Conservation (phyloP, 2,113 vertebrate genomes). For the Nothocercus julius region DNA sequence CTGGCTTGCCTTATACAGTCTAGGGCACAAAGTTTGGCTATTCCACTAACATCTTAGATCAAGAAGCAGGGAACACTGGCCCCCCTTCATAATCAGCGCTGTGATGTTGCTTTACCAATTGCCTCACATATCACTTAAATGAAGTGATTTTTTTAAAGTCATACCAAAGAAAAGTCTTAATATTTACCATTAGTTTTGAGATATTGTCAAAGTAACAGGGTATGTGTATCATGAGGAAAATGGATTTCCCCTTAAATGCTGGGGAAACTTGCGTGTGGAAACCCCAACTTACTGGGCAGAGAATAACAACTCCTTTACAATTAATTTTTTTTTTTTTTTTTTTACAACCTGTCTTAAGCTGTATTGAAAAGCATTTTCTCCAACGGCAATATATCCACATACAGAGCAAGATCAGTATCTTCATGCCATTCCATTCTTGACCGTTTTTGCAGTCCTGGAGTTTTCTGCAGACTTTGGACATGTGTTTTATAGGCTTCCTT, state of each 20-base stretch:
- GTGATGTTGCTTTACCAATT: background rate
- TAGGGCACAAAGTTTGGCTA: background rate
- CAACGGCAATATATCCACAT: background rate
- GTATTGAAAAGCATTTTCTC: background rate
- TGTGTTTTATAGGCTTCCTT: background rate
- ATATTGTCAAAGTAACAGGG: background rate
- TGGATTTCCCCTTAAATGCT: background rate
- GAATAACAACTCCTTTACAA: background rate
- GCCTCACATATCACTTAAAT: background rate
- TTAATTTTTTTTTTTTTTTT: background rate
- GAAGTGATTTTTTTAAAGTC: background rate
- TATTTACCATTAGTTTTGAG: background rate
- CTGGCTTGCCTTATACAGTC: background rate
- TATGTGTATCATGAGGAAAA: background rate
- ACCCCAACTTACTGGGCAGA: background rate
- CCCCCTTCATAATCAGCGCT: background rate
- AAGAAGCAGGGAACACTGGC: background rate
- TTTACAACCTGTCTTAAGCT: background rate
- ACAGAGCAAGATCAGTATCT: background rate
- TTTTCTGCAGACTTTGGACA: background rate
- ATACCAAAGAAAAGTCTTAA: background rate
- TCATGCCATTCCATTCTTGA: accelerated
- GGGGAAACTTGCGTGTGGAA: background rate
- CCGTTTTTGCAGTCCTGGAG: background rate
- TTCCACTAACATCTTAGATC: background rate